Evolutionary conservation across 2,113 vertebrate genomes (phyloP).

Genomic region (Hemichromis elongatus): DNA sequence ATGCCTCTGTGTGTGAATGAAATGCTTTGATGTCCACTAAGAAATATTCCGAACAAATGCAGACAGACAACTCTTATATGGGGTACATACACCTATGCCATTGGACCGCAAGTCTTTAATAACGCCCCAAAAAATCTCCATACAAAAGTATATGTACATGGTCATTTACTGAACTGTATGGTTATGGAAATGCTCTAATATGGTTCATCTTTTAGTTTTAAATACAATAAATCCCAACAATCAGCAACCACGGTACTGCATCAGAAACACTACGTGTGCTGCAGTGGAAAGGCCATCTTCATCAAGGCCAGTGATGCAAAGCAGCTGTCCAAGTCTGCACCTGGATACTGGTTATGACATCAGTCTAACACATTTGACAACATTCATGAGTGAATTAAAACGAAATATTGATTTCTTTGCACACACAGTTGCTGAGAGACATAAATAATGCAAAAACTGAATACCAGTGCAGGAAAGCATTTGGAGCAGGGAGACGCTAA

Average conservation of each 20-base stretch:
- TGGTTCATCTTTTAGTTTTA: conserved; percentile 36
- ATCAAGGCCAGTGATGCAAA: conserved; percentile 8
- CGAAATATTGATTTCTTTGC: neutral
- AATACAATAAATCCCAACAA: conserved; percentile 56
- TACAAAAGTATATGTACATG: conserved; percentile 77
- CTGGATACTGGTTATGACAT: neutral
- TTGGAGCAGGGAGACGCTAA: conserved; percentile 11
- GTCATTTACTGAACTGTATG: conserved; percentile 56
- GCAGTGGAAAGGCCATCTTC: conserved; percentile 1
- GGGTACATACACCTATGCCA: conserved; percentile 44
- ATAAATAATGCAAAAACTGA: conserved; percentile 58
- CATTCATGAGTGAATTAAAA: neutral
- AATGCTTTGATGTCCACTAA: neutral
- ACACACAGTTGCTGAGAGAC: conserved; percentile 12
- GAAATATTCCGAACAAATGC: neutral
- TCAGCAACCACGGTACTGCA: conserved; percentile 34
- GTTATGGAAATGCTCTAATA: conserved; percentile 62
- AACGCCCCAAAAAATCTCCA: conserved; percentile 69
- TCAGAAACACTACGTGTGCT: conserved; percentile 5
- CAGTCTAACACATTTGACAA: neutral
- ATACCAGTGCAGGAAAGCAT: conserved; percentile 61
- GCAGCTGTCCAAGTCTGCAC: conserved; percentile 12
- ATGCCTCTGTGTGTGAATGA: neutral
- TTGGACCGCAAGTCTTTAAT: conserved; percentile 73
- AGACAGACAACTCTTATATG: conserved; percentile 10